A percentile compares a stretch with the other conserved stretches of the same genome.
These are phyloP conservation scores for Microvelia longipes DNA, from an alignment of 1,140 invertebrate species.

Conservation along the genomic window DNA sequence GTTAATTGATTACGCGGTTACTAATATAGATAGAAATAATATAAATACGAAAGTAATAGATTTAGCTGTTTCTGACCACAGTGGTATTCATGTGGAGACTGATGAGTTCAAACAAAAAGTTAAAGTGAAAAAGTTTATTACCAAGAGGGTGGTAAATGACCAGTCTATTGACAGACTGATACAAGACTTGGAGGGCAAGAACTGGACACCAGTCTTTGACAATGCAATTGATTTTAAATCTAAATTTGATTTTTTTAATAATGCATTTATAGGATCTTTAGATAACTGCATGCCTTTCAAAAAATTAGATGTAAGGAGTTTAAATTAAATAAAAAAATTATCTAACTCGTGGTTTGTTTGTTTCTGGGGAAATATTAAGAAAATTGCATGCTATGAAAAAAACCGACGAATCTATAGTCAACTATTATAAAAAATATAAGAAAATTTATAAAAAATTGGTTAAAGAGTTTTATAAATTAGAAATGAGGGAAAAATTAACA, in stretches of 20 bases:
- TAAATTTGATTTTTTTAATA: neutral
- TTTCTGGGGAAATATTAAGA: neutral
- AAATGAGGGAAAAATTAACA: neutral
- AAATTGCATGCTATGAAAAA: neutral
- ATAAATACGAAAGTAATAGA: neutral
- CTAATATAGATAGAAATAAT: neutral
- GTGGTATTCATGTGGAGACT: neutral
- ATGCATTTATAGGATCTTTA: neutral
- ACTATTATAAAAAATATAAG: neutral
- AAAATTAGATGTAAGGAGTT: neutral
- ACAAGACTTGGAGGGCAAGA: neutral
- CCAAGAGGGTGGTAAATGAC: neutral
- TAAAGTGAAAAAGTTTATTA: neutral
- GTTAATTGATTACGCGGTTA: neutral
- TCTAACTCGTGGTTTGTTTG: neutral
- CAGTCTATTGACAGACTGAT: neutral
- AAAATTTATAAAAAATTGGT: neutral
- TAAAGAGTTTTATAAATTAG: neutral
- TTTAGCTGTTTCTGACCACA: neutral
- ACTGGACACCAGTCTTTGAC: neutral
- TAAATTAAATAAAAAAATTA: neutral
- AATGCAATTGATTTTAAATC: neutral
- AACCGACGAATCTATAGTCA: neutral
- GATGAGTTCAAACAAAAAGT: neutral
- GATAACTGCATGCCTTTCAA: neutral